phyloP scores from a whole-genome alignment of 2,888 invertebrate genomes.

The Microchrysa polita region DNA sequence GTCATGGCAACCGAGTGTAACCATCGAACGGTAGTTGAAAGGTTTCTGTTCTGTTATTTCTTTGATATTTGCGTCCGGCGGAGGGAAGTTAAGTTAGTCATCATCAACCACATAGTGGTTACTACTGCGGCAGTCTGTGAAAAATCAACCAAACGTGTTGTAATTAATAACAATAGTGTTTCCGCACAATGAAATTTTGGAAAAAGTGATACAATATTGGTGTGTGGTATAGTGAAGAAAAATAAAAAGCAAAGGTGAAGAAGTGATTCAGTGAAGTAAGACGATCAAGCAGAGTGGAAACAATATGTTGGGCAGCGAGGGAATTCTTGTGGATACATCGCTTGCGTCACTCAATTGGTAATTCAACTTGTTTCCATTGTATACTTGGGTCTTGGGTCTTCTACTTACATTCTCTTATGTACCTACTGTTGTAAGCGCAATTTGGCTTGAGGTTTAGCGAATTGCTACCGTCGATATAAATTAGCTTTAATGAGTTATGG shows the following conservation, averaged over 20 bases:
- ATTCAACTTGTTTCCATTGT: conserved; percentile 44
- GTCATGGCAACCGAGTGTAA: not conserved
- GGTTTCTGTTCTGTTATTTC: conserved; percentile 18
- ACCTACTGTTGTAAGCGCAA: too few relatives aligned
- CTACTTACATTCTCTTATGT: too few relatives aligned
- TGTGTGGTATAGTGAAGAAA: not conserved
- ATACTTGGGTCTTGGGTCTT: not conserved
- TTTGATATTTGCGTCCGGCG: not conserved
- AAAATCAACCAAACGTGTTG: conserved; percentile 19
- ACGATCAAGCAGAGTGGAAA: conserved; percentile 33
- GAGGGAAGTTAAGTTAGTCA: conserved; percentile 22
- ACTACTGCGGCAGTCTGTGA: not conserved
- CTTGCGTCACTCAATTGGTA: conserved; percentile 53
- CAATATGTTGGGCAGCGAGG: conserved; percentile 53
- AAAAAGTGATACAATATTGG: conserved; percentile 18
- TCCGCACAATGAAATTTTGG: conserved; percentile 7
- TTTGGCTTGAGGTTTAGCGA: too few relatives aligned
- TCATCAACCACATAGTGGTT: conserved; percentile 6
- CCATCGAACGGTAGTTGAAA: conserved; percentile 8
- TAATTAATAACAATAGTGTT: conserved; percentile 12
- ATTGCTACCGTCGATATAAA: too few relatives aligned
- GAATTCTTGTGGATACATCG: conserved; percentile 53
- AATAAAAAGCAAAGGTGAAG: not conserved
- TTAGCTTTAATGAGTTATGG: too few relatives aligned
- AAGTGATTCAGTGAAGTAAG: not conserved